Evolutionary conservation across 2,113 vertebrate genomes (phyloP).

Genomic region (Hemiprocne comata): DNA sequence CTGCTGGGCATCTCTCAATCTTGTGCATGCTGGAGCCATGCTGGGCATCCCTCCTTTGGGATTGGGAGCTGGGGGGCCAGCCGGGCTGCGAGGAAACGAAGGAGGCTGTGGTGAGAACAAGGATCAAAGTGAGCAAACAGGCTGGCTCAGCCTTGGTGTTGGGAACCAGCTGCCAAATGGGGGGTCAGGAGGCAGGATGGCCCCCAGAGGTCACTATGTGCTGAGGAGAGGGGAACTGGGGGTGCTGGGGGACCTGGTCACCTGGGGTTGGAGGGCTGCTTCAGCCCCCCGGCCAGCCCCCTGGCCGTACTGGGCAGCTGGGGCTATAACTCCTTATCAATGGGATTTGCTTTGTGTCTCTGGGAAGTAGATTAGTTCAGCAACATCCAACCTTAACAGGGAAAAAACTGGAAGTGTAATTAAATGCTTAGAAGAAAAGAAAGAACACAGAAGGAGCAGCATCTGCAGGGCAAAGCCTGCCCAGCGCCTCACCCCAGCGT

Average conservation of each 20-base stretch:
- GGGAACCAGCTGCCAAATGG: background rate
- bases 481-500: no score
- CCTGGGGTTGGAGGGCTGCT: fast-evolving
- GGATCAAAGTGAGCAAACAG: background rate
- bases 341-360: background rate
- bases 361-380: background rate
- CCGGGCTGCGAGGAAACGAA: background rate
- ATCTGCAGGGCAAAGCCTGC: background rate
- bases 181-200: no score
- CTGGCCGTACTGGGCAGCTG: background rate
- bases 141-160: background rate
- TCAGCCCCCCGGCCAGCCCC: background rate
- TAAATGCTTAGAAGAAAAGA: background rate
- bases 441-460: background rate
- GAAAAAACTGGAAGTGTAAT: background rate
- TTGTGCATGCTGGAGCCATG: background rate
- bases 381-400: background rate
- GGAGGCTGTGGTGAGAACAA: fast-evolving
- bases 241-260: background rate
- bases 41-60: background rate
- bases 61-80: no score
- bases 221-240: no score
- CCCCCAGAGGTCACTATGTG: background rate
- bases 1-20: no score
- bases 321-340: background rate